Evolutionary conservation across 2,113 vertebrate species (phyloP).

Genomic region (Eira barbara): DNA sequence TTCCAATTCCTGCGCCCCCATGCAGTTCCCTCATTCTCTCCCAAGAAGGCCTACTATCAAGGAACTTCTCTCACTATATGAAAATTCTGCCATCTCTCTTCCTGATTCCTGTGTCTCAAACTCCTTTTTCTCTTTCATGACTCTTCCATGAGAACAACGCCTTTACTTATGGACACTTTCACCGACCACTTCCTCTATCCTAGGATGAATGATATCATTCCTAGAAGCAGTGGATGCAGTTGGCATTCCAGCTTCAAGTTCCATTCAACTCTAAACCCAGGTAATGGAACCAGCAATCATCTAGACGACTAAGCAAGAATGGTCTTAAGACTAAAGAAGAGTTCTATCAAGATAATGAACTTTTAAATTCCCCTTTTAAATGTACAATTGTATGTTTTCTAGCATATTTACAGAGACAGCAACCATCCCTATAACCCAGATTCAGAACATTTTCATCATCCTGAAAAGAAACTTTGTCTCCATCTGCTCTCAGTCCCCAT

Average conservation of each 20-base stretch:
- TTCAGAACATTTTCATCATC: no score
- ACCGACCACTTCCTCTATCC: background rate
- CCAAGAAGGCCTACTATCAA: background rate
- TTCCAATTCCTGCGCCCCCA: accelerated
- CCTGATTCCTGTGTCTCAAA: background rate
- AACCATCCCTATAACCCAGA: no score
- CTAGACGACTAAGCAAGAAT: no score
- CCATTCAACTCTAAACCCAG: background rate
- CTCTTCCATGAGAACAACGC: background rate
- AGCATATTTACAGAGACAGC: background rate
- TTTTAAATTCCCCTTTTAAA: background rate
- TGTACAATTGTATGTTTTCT: background rate
- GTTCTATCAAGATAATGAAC: background rate
- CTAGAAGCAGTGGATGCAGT: background rate
- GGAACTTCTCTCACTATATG: background rate
- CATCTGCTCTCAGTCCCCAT: accelerated
- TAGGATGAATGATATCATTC: accelerated
- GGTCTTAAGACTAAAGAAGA: no score
- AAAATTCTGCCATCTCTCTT: no score
- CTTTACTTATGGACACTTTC: background rate
- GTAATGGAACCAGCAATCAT: accelerated
- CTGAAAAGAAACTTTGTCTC: accelerated
- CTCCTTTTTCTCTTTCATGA: background rate
- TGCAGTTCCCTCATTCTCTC: no score
- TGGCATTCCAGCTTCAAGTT: background rate